Conservation (phyloP, 2,113 vertebrate species). For the Hirundichthys speculiger region DNA sequence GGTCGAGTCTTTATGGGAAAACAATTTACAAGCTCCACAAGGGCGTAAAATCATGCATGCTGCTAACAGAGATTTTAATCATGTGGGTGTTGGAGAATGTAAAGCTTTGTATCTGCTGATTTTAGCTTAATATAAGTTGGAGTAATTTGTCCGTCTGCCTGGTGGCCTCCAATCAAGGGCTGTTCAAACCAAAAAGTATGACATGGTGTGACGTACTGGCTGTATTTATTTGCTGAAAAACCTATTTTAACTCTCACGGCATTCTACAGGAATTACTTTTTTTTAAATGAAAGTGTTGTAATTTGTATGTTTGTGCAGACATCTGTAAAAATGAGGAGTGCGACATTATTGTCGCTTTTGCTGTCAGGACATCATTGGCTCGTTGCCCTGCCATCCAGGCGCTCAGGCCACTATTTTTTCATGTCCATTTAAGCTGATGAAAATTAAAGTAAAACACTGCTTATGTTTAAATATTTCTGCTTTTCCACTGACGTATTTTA, state of each 20-base stretch:
- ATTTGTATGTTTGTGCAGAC: constrained; percentile 18
- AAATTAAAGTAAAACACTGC: constrained; percentile 22
- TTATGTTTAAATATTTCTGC: constrained; percentile 44
- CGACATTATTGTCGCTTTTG: constrained; percentile 39
- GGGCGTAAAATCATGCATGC: too few species aligned
- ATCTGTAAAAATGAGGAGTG: constrained; percentile 31
- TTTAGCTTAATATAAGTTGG: neutral
- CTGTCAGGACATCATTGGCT: neutral
- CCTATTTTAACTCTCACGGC: neutral
- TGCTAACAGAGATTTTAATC: too few species aligned
- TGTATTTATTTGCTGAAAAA: constrained; percentile 17
- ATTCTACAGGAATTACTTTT: neutral
- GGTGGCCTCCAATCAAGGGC: constrained; percentile 43
- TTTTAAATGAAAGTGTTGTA: neutral
- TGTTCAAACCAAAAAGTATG: constrained; percentile 51
- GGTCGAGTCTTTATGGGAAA: too few species aligned
- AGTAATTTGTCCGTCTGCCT: neutral
- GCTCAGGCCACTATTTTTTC: neutral
- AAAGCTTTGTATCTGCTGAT: constrained; percentile 6
- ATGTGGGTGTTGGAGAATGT: constrained; percentile 4
- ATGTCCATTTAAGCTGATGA: constrained; percentile 13
- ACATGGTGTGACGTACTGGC: neutral
- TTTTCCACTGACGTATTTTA: constrained; percentile 7
- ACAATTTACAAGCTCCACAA: too few species aligned
- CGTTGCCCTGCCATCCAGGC: neutral